phyloP scores from a whole-genome alignment of 2,113 vertebrate genomes.

The Melanerpes formicivorus region DNA sequence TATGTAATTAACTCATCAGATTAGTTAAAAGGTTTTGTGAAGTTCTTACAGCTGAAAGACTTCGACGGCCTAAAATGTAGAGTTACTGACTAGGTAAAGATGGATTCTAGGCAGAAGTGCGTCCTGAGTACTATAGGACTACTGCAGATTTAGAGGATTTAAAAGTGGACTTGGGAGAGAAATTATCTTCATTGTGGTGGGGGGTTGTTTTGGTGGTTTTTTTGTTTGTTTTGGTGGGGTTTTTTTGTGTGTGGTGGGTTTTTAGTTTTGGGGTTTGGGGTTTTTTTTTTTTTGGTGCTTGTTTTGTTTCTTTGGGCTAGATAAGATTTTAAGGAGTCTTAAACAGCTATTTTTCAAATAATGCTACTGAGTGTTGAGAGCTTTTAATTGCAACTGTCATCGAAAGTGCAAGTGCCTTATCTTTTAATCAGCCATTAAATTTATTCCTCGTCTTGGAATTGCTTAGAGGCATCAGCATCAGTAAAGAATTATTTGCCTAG shows the following conservation, averaged over 20 bases:
- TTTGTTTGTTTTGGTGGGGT: too few species aligned
- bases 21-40: neutral
- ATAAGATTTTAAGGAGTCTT: neutral
- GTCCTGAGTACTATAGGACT: neutral
- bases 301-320: neutral
- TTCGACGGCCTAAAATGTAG: neutral
- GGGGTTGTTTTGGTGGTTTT: neutral
- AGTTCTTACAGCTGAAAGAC: neutral
- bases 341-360: neutral
- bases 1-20: neutral
- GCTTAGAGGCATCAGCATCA: conserved; percentile 26
- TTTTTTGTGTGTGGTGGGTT: too few species aligned
- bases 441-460: conserved; percentile 11
- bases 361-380: neutral
- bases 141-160: neutral
- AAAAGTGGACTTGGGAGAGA: neutral
- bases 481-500: conserved; percentile 29
- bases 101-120: neutral
- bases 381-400: conserved; percentile 41
- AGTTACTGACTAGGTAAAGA: neutral
- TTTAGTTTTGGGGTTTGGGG: too few species aligned
- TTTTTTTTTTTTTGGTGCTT: neutral
- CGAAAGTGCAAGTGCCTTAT: conserved; percentile 16
- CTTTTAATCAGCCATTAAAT: neutral
- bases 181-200: neutral